Evolutionary conservation across 2,888 invertebrate species (phyloP), one percentile per base, ranked within the genome.

Genomic region (Pterostichus niger): DNA sequence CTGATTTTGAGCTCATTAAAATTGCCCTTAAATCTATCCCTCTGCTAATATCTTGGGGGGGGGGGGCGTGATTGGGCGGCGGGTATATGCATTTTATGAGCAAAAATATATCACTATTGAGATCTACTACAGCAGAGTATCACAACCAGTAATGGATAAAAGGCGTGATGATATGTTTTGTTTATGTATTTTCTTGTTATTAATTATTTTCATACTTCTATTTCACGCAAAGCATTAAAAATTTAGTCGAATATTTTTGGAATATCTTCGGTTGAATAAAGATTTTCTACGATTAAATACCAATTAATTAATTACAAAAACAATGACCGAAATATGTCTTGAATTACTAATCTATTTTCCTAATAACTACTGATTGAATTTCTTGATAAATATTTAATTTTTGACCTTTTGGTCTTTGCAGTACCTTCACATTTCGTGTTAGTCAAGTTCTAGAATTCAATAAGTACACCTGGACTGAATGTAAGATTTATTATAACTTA

Each of bases 351-450:
- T 64, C 61, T 33, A 64, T 10, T 61, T 78, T 79, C 78, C 64
- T 49, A 79, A 79, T 64, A 79, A 79, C 46, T 6, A 17, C 76
- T 81, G 73, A 75, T 82, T 75, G 82, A 82, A 77, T 76, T 49
- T 31, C 11, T 6, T 13, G 13, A 10, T 77, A 52, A 83, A 77
- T 77, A 33, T 83, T 83, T 77, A 83, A 77, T 83, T 49, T 31
- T 13, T 64, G 83, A 83, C 83, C 83, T 83, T 82, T 83, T 35
- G 13, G 11, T 64, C 77, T 13, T 33, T 40, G 40, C 6, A 40
- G 40, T 46, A 64, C 64, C 78, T 78, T 82, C 49, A 54, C 46
- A 71, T 52, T 71, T 81, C 71, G 31, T 71, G 54, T 54, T 71
- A 81, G 54, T 54, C 49, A n/a, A 54, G 33, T 6, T 52, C 24